phyloP scores from a whole-genome alignment of 2,797 vertebrate genomes.

The Mycteria americana region DNA sequence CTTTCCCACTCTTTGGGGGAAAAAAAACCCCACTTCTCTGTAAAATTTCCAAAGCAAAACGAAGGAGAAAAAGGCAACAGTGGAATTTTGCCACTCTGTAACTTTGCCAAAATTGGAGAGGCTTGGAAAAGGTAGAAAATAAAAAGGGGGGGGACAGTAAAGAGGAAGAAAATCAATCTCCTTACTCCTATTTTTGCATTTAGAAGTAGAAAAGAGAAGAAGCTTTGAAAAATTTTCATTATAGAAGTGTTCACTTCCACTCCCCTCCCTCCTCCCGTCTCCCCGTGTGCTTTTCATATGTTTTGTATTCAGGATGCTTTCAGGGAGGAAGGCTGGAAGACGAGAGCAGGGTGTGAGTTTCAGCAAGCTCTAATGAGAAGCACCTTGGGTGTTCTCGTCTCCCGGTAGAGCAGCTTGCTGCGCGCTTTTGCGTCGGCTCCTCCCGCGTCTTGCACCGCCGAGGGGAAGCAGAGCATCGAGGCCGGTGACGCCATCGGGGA shows the following conservation, averaged over 20 bases:
- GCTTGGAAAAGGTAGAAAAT: not conserved
- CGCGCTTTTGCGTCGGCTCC: not conserved
- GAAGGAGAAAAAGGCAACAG: not conserved
- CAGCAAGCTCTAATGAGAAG: not conserved
- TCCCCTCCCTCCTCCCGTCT: not conserved
- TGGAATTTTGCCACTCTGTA: not conserved
- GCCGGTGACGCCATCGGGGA: rapidly evolving
- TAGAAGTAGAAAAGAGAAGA: not conserved
- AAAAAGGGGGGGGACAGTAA: not conserved
- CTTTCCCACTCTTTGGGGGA: not conserved
- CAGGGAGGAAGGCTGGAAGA: not conserved
- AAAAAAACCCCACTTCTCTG: not conserved
- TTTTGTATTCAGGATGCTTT: not conserved
- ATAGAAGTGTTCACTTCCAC: not conserved
- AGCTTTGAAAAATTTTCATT: not conserved
- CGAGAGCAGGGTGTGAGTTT: not conserved
- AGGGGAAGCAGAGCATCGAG: not conserved
- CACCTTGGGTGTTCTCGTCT: not conserved
- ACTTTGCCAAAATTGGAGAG: not conserved
- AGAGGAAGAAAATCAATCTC: not conserved
- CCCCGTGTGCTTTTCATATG: not conserved
- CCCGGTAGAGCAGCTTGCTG: not conserved
- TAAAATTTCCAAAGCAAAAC: not conserved
- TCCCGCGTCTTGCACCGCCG: rapidly evolving
- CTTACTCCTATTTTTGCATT: not conserved